Percentiles rank a stretch among this genome's conserved stretches.
Evolutionary conservation across 2,888 invertebrate species (phyloP).

Genomic region (Oligia latruncula): DNA sequence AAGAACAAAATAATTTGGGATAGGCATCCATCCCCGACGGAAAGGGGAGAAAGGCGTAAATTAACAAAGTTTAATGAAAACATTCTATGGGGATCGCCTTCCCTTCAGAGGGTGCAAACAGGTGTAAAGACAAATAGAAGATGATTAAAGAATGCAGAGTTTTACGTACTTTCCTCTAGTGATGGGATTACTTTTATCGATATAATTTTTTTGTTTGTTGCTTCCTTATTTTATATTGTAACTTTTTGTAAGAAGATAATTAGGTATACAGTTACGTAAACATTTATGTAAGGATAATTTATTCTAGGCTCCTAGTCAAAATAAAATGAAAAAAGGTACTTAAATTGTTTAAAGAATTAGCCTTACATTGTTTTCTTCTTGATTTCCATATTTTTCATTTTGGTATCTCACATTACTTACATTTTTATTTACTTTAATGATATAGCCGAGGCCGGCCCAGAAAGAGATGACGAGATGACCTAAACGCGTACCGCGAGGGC

Average conservation of each 20-base stretch:
- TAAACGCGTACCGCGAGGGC: too few species aligned
- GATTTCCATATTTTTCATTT: background rate
- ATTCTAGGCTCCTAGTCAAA: background rate
- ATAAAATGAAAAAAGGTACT: background rate
- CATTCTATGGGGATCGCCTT: slow-evolving; percentile 69
- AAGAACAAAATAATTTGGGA: slow-evolving; percentile 55
- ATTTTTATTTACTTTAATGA: background rate
- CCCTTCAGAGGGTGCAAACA: slow-evolving; percentile 69
- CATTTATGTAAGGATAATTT: background rate
- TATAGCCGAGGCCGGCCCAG: background rate
- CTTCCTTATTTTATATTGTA: background rate
- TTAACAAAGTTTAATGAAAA: slow-evolving; percentile 88
- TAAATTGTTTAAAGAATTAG: too few species aligned
- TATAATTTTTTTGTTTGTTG: background rate
- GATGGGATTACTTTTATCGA: slow-evolving; percentile 44
- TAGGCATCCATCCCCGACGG: slow-evolving; percentile 31
- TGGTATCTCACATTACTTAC: background rate
- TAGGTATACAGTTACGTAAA: too few species aligned
- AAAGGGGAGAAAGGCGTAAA: slow-evolving; percentile 69
- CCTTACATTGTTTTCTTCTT: background rate
- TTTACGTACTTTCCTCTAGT: slow-evolving; percentile 45
- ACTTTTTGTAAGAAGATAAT: background rate
- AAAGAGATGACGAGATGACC: too few species aligned
- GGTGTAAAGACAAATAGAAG: slow-evolving; percentile 77
- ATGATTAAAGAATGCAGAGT: slow-evolving; percentile 68